phyloP scores from a whole-genome alignment of 2,113 vertebrate species.

The Toxotes chatareus region DNA sequence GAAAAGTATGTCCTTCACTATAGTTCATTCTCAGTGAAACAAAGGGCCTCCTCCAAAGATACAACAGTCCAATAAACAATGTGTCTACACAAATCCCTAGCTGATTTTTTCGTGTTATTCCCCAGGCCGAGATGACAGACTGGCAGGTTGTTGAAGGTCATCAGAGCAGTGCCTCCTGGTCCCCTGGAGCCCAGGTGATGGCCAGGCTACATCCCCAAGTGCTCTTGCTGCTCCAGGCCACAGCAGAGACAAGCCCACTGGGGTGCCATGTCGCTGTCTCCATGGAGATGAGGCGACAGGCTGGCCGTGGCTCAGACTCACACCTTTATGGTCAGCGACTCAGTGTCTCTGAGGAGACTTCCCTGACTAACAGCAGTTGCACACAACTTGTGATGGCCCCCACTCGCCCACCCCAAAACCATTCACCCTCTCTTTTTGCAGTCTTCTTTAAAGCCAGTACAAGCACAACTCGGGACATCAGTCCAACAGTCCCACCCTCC shows the following conservation, averaged over 20 bases:
- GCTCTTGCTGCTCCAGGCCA: conserved; percentile 74
- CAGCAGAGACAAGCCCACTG: conserved; percentile 80
- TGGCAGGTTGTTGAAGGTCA: conserved; percentile 82
- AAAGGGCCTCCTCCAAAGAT: conserved; percentile 58
- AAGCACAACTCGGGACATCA: conserved; percentile 76
- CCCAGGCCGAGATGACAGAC: conserved; percentile 78
- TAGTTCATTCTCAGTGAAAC: conserved; percentile 49
- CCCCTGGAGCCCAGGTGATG: conserved; percentile 78
- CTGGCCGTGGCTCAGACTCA: conserved; percentile 84
- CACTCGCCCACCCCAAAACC: conserved; percentile 48
- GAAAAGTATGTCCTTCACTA: conserved; percentile 45
- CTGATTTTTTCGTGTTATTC: conserved; percentile 66
- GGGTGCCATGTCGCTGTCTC: conserved; percentile 84
- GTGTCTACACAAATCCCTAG: conserved; percentile 64
- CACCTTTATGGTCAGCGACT: conserved; percentile 89
- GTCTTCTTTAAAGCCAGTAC: conserved; percentile 77
- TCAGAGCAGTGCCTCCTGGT: conserved; percentile 66
- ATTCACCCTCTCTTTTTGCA: conserved; percentile 71
- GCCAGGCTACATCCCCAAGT: conserved; percentile 73
- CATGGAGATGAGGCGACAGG: conserved; percentile 79
- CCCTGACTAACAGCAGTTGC: conserved; percentile 59
- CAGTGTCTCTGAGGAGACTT: conserved; percentile 82
- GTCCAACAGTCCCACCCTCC: conserved; percentile 78
- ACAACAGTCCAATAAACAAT: conserved; percentile 68
- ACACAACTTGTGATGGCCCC: conserved; percentile 56